These are phyloP conservation scores for Nemurella pictetii DNA, from an alignment of 2,888 invertebrate genomes.

Conservation along the genomic window DNA sequence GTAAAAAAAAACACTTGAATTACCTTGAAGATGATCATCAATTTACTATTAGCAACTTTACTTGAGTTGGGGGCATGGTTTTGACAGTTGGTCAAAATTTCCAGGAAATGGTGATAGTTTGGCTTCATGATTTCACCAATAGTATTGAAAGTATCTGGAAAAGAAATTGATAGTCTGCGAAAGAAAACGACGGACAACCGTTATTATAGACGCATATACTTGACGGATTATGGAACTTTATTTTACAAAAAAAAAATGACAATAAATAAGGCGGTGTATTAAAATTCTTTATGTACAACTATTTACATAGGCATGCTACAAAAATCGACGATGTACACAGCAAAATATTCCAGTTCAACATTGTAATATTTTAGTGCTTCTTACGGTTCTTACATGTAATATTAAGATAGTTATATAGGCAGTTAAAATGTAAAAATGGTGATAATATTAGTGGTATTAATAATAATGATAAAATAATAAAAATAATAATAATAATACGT, in stretches of 20 bases:
- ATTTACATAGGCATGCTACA: constrained; percentile 40
- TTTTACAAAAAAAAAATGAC: constrained; percentile 42
- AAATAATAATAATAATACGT: not conserved
- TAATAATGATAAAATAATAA: not conserved
- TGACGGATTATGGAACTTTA: constrained; percentile 32
- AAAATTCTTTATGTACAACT: constrained; percentile 42
- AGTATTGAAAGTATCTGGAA: too few species aligned
- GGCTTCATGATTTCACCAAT: too few species aligned
- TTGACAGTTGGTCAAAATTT: too few species aligned
- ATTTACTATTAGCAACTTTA: too few species aligned
- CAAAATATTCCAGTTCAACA: constrained; percentile 13
- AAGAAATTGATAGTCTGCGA: too few species aligned
- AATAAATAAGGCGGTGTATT: constrained; percentile 44
- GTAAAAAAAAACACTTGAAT: too few species aligned
- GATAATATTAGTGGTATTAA: not conserved
- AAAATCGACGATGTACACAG: constrained; percentile 34
- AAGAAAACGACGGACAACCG: too few species aligned
- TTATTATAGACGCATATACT: constrained; percentile 3
- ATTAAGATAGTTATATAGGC: not conserved
- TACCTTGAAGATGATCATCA: too few species aligned
- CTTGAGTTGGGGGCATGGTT: too few species aligned
- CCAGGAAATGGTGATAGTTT: too few species aligned
- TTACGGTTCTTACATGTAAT: too few species aligned
- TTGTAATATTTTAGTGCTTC: not conserved
- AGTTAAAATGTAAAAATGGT: not conserved